Percentiles rank a stretch among this genome's conserved stretches.
Conservation (phyloP, 1,140 invertebrate genomes). For the Microplitis mediator region DNA sequence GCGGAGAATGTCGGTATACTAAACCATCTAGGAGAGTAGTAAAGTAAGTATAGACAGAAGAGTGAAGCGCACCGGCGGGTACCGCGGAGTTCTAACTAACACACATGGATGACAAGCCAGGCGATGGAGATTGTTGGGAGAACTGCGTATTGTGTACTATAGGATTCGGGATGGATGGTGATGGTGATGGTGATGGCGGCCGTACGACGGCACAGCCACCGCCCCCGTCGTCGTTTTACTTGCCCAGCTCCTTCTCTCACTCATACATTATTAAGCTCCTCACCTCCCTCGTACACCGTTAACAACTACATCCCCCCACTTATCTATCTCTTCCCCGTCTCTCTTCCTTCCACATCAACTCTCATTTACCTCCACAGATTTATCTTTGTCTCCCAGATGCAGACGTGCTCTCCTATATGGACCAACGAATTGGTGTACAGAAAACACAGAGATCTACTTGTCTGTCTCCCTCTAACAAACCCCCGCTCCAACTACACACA, state of each 20-base stretch:
- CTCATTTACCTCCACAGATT: too few species aligned
- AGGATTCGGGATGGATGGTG: slow-evolving; percentile 46
- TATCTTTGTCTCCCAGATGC: slow-evolving; percentile 8
- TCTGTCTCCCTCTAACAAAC: slow-evolving; percentile 16
- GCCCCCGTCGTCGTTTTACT: slow-evolving; percentile 49
- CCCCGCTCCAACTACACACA: slow-evolving; percentile 12
- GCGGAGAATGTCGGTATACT: slow-evolving; percentile 46
- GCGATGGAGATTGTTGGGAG: slow-evolving; percentile 34
- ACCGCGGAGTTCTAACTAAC: slow-evolving; percentile 54
- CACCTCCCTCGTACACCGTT: slow-evolving; percentile 22
- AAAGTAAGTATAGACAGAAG: slow-evolving; percentile 27
- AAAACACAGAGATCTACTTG: background rate
- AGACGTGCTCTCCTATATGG: slow-evolving; percentile 20
- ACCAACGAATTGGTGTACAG: slow-evolving; percentile 18
- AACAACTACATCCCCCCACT: slow-evolving; percentile 3
- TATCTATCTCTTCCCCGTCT: slow-evolving; percentile 8
- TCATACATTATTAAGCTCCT: slow-evolving; percentile 17
- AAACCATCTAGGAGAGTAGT: slow-evolving; percentile 30
- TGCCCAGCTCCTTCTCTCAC: slow-evolving; percentile 28
- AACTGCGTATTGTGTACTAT: slow-evolving; percentile 52
- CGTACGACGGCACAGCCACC: slow-evolving; percentile 51
- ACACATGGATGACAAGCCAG: slow-evolving; percentile 40
- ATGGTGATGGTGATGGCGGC: slow-evolving; percentile 59
- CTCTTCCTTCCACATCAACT: background rate
- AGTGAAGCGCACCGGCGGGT: slow-evolving; percentile 44